Conservation (phyloP, 2,888 invertebrate species). For the Tanypteryx hageni region DNA sequence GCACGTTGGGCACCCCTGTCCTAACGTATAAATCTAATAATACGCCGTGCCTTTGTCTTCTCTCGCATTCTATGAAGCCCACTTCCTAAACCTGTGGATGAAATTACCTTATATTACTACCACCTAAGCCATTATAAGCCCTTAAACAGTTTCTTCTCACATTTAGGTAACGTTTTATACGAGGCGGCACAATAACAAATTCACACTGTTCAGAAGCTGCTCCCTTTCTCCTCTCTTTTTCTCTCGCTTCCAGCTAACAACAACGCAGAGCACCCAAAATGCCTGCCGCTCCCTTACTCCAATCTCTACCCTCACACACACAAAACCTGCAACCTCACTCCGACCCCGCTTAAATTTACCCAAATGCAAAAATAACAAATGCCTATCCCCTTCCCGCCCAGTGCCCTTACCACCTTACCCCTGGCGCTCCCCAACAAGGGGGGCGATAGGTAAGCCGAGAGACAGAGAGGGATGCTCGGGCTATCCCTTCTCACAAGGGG, state of each 20-base stretch:
- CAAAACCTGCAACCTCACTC: neutral
- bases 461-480: neutral
- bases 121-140: neutral
- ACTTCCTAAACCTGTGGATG: too few species aligned
- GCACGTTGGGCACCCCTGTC: too few species aligned
- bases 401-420: neutral
- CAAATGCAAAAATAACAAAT: neutral
- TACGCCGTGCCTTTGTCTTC: too few species aligned
- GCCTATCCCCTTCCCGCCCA: neutral
- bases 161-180: neutral
- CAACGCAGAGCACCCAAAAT: neutral
- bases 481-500: neutral
- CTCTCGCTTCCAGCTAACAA: neutral
- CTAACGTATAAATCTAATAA: too few species aligned
- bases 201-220: neutral
- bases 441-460: slow-evolving; percentile 4
- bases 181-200: neutral
- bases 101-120: too few species aligned
- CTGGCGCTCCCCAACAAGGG: neutral
- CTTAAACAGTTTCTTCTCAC: neutral
- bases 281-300: neutral
- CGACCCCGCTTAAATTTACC: slow-evolving; percentile 5
- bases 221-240: neutral
- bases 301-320: neutral
- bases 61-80: too few species aligned